Conservation (phyloP, 2,888 invertebrate genomes). For the Zaprionus bogoriensis region DNA sequence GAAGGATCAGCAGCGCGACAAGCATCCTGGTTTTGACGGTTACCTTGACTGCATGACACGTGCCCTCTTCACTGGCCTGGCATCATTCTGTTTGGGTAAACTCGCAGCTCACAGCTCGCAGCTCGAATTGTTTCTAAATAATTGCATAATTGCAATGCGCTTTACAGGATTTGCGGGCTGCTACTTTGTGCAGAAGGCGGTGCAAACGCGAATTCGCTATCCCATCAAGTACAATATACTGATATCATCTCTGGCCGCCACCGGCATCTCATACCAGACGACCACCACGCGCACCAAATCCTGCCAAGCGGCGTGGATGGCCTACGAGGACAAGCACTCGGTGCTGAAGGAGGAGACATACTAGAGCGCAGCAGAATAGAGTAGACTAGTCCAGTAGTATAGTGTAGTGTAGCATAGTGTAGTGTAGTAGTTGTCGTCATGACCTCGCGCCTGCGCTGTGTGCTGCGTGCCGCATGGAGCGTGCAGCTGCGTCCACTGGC, state of each 20-base stretch:
- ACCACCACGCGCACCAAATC: conserved; percentile 81
- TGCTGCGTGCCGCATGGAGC: conserved; percentile 19
- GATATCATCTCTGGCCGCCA: conserved; percentile 79
- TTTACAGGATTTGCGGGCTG: conserved; percentile 82
- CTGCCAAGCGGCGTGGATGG: conserved; percentile 84
- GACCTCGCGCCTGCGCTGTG: conserved; percentile 26
- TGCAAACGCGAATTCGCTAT: conserved; percentile 80
- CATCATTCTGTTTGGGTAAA: conserved; percentile 83
- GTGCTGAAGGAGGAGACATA: conserved; percentile 80
- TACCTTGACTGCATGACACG: conserved; percentile 84
- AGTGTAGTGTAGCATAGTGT: background rate
- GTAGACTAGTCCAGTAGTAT: no score
- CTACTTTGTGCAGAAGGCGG: conserved; percentile 82
- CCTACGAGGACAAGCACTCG: conserved; percentile 82
- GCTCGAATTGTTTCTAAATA: conserved; percentile 1
- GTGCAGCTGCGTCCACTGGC: conserved; percentile 8
- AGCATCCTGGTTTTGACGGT: conserved; percentile 83
- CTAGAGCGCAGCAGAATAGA: no score
- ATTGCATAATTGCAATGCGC: conserved; percentile 57
- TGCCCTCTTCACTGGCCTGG: conserved; percentile 82
- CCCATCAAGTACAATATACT: conserved; percentile 80
- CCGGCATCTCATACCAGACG: conserved; percentile 80
- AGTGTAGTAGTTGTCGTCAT: conserved; percentile 41
- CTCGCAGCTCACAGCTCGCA: background rate
- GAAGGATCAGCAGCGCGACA: conserved; percentile 82